These are phyloP conservation scores for Elephantulus edwardii DNA, from an alignment of 2,113 vertebrate species.

Conservation along the genomic window DNA sequence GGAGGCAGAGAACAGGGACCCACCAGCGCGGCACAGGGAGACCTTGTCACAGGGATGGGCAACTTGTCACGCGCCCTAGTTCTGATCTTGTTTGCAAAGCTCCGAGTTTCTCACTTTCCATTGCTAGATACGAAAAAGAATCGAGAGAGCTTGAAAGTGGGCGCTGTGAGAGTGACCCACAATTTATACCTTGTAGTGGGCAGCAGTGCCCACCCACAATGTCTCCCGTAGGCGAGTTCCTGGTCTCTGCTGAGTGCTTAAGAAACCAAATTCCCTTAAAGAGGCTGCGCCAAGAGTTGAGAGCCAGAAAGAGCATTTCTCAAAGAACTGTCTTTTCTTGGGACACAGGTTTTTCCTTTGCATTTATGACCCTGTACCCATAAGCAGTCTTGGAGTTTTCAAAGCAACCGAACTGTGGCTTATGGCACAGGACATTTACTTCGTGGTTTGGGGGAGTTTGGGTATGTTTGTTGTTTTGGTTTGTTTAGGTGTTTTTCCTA, in stretches of 20 bases:
- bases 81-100: not conserved
- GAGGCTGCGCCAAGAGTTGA: not conserved
- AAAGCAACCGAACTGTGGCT: not conserved
- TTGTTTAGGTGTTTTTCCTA: not conserved
- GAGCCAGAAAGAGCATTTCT: not conserved
- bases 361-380: not conserved
- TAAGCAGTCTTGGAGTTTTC: not conserved
- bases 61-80: not conserved
- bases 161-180: not conserved
- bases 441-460: no score
- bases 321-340: not conserved
- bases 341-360: not conserved
- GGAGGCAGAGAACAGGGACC: no score
- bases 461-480: not conserved
- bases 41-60: fast-evolving
- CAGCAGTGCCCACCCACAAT: fast-evolving
- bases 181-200: fast-evolving
- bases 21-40: not conserved
- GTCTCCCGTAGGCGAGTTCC: no score
- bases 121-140: fast-evolving
- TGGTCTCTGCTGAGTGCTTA: no score
- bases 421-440: not conserved
- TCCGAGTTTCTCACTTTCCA: not conserved
- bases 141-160: fast-evolving
- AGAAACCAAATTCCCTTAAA: not conserved